These are phyloP conservation scores for Sisyra nigra DNA, from an alignment of 2,888 invertebrate species.

Conservation along the genomic window DNA sequence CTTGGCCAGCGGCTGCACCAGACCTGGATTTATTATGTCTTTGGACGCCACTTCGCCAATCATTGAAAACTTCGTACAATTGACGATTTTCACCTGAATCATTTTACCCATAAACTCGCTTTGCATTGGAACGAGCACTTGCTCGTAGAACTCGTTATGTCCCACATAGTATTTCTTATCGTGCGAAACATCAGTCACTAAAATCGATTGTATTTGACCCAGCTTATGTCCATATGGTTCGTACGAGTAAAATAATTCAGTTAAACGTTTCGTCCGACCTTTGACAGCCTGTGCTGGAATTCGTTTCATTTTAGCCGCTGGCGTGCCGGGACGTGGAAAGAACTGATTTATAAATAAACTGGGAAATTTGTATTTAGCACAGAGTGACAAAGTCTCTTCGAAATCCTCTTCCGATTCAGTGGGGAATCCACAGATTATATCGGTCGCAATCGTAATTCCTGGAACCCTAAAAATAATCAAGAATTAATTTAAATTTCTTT, in stretches of 20 bases:
- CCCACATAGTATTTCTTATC: conserved; percentile 83
- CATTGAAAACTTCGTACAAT: conserved; percentile 64
- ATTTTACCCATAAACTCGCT: conserved; percentile 67
- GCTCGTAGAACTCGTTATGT: conserved; percentile 92
- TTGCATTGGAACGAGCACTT: conserved; percentile 69
- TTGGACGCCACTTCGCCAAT: conserved; percentile 42
- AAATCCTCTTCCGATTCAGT: conserved; percentile 88
- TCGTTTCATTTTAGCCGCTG: conserved; percentile 77
- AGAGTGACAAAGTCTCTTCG: conserved; percentile 68
- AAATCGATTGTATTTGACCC: conserved; percentile 53
- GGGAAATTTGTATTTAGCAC: conserved; percentile 76
- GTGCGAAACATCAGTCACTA: conserved; percentile 87
- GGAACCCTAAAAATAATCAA: conserved; percentile 46
- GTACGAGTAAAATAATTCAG: conserved; percentile 81
- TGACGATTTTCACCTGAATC: conserved; percentile 56
- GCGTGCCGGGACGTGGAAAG: conserved; percentile 90
- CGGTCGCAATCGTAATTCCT: conserved; percentile 88
- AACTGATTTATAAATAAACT: conserved; percentile 97
- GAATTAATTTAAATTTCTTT: background rate
- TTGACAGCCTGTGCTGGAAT: conserved; percentile 81
- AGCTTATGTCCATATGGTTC: conserved; percentile 59
- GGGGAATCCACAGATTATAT: conserved; percentile 97
- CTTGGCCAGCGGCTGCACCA: conserved; percentile 34
- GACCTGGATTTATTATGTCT: conserved; percentile 29
- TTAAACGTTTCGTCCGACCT: conserved; percentile 70